Conservation (phyloP, 1,140 invertebrate genomes). For the Ceratina australensis region DNA sequence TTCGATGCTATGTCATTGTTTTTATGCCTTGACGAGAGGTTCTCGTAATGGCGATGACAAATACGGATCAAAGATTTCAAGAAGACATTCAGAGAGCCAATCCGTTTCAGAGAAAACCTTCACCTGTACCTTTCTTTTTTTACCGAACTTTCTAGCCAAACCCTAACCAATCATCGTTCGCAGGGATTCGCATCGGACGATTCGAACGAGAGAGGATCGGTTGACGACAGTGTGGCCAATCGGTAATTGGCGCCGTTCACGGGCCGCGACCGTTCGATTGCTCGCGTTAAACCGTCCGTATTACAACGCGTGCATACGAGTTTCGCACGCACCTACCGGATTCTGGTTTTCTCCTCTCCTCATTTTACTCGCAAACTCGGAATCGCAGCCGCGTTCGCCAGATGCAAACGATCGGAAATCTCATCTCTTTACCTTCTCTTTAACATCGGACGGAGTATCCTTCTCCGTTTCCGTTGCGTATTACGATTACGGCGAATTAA, state of each 20-base stretch:
- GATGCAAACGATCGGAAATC: too few relatives aligned
- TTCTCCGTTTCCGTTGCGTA: constrained; percentile 22
- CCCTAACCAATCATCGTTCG: background rate
- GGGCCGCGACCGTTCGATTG: constrained; percentile 44
- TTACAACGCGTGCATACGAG: constrained; percentile 35
- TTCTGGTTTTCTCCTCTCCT: constrained; percentile 54
- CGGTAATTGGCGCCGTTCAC: constrained; percentile 69
- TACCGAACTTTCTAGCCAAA: too few relatives aligned
- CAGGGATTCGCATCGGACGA: background rate
- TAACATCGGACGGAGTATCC: too few relatives aligned
- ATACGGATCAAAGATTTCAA: too few relatives aligned
- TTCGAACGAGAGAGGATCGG: constrained; percentile 54
- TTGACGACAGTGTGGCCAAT: constrained; percentile 70
- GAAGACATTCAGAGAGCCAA: too few relatives aligned
- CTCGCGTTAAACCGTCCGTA: constrained; percentile 58
- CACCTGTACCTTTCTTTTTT: too few relatives aligned
- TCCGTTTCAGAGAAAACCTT: too few relatives aligned
- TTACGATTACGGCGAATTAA: constrained; percentile 45
- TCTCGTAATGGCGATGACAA: too few relatives aligned
- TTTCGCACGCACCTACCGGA: constrained; percentile 68
- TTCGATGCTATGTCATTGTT: too few relatives aligned
- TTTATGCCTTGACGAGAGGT: too few relatives aligned
- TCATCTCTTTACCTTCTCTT: too few relatives aligned
- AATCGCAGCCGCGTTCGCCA: too few relatives aligned
- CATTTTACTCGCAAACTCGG: constrained; percentile 61